phyloP scores from a whole-genome alignment of 2,113 vertebrate species.

The Anolis carolinensis region DNA sequence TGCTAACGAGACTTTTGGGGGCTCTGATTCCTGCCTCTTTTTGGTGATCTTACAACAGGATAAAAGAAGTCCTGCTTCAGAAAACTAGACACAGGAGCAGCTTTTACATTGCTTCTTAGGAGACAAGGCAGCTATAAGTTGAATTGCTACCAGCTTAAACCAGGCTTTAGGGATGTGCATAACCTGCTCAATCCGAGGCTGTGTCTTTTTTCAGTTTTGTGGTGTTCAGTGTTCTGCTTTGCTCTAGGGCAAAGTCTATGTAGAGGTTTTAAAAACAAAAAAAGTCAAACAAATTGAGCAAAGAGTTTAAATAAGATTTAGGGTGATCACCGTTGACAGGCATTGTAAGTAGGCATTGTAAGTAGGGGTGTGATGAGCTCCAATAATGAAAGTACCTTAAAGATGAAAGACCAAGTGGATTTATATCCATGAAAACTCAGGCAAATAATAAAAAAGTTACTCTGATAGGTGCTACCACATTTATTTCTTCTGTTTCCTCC shows the following conservation, averaged over 20 bases:
- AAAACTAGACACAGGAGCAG: background rate
- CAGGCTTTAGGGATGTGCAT: background rate
- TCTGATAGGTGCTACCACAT: no score
- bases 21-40: background rate
- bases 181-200: background rate
- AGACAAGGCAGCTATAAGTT: background rate
- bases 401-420: background rate
- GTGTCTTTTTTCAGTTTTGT: background rate
- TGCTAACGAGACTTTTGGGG: background rate
- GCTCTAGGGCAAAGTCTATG: no score
- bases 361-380: background rate
- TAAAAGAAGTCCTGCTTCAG: background rate
- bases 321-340: no score
- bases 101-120: background rate
- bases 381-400: background rate
- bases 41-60: background rate
- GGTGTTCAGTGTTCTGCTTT: background rate
- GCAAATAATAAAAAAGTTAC: no score
- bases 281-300: no score
- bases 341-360: background rate
- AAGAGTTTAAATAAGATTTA: background rate
- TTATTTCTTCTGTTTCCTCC: no score
- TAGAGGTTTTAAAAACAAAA: no score
- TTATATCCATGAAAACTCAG: no score
- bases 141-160: background rate